Evolutionary conservation across 2,888 invertebrate genomes (phyloP), one percentile per base, ranked within the genome.

Genomic region (Caenorhabditis imperialis): DNA sequence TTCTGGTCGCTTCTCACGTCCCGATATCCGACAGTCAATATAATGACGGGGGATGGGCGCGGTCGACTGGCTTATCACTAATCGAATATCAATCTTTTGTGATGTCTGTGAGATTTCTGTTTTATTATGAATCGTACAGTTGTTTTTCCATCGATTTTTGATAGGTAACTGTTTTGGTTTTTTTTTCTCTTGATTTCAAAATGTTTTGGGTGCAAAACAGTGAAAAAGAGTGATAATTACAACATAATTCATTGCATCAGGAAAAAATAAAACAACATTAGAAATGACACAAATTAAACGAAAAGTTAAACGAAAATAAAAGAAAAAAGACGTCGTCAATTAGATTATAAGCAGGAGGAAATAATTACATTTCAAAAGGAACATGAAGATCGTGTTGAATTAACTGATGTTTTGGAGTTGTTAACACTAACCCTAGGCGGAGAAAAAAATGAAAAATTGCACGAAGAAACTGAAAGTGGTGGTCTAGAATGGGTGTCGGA

Each of bases 351-450:
- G 35, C 27, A 51, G 12, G 14, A 10, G 18, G 16, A 40, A 58
- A 40, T 48, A 60, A 45, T 61, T 47, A 54, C 10, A 51, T 40
- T 20, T 25, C 44, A 14, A n/a, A 60, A 30, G 6, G 14, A 18
- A 38, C 22, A 7, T 71, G 62, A 71, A 71, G 71, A 71, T 71
- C 71, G 61, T 71, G 44, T 62, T 53, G 54, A 61, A 33, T 61
- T 61, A 70, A 61, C 61, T 70, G 61, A 70, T 61, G 6, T 30
- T 6, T 30, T 54, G 25, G 16, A 53, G 16, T 23, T 42, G 18
- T 54, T 54, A 25, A 70, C 70, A 70, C 70, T 70, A 70, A 70
- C 70, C 70, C 70, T 70, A 70, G 3, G 35, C 22, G 40, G 61
- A 70, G 47, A 23, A 51, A 4, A 14, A 20, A 42, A 44, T 40